A percentile compares a stretch with the other conserved stretches of the same genome.
Evolutionary conservation across 2,797 vertebrate species (phyloP).

Genomic region (Anomalospiza imberbis): DNA sequence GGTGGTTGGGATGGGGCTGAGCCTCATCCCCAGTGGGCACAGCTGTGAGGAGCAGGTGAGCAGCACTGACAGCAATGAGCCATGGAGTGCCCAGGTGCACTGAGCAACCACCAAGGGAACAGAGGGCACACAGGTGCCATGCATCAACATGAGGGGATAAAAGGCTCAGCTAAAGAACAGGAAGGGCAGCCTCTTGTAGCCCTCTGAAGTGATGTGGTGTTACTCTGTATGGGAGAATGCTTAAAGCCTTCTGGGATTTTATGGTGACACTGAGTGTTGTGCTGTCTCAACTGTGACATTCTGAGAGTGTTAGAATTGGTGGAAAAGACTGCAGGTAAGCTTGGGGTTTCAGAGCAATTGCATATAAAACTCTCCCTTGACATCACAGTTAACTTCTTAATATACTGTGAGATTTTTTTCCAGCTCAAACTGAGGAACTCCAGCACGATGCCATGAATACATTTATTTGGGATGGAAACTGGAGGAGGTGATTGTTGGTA

Average conservation of each 20-base stretch:
- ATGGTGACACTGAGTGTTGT: too few relatives aligned
- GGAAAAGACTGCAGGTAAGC: not conserved
- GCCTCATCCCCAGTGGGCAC: not conserved
- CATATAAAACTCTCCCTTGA: not conserved
- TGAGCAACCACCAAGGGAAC: too few relatives aligned
- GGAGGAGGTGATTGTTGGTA: not conserved
- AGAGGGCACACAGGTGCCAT: too few relatives aligned
- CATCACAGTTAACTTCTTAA: not conserved
- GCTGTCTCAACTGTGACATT: not conserved
- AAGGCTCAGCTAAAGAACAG: too few relatives aligned
- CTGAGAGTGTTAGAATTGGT: not conserved
- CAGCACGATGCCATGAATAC: fast-evolving
- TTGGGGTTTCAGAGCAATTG: not conserved
- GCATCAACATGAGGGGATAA: too few relatives aligned
- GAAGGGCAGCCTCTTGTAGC: too few relatives aligned
- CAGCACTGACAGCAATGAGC: not conserved
- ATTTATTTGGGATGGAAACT: not conserved
- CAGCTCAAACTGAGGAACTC: not conserved
- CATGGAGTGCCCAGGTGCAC: not conserved
- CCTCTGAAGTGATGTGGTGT: too few relatives aligned
- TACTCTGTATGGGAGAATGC: too few relatives aligned
- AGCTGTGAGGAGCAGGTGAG: not conserved
- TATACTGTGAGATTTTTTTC: not conserved
- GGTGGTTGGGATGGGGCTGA: not conserved
- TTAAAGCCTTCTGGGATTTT: too few relatives aligned